phyloP scores from a whole-genome alignment of 2,113 vertebrate species.

The Neofelis nebulosa region DNA sequence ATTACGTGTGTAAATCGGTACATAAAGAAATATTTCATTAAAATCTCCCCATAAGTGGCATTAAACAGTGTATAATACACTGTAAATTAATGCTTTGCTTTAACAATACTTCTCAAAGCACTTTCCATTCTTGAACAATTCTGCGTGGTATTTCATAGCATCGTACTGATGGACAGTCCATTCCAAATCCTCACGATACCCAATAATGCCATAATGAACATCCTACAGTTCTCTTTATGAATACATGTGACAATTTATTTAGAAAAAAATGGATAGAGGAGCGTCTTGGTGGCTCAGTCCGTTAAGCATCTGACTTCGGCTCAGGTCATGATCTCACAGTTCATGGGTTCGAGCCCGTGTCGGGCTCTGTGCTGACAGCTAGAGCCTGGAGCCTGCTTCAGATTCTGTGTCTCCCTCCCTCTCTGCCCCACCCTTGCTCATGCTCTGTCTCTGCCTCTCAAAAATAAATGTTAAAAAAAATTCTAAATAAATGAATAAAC shows the following conservation, averaged over 20 bases:
- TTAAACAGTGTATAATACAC: not conserved
- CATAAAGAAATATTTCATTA: not conserved
- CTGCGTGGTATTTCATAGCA: not conserved
- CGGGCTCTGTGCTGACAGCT: no score
- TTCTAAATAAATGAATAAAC: no score
- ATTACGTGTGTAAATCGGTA: not conserved
- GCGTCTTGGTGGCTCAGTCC: no score
- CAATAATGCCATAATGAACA: not conserved
- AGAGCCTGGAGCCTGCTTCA: no score
- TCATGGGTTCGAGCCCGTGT: no score
- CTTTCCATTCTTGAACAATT: not conserved
- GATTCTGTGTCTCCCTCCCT: no score
- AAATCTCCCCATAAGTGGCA: not conserved
- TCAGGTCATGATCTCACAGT: no score
- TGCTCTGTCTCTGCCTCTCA: no score
- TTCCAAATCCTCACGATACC: not conserved
- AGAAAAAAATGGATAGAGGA: not conserved
- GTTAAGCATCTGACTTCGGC: no score
- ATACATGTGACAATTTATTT: not conserved
- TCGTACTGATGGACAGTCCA: not conserved
- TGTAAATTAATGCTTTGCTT: not conserved
- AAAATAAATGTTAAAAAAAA: no score
- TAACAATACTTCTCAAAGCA: not conserved
- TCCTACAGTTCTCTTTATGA: not conserved
- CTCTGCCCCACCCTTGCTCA: no score